Percentiles rank a stretch among this genome's conserved stretches.
phyloP scores from a whole-genome alignment of 2,113 vertebrate genomes.

The Pterocles orientalis region DNA sequence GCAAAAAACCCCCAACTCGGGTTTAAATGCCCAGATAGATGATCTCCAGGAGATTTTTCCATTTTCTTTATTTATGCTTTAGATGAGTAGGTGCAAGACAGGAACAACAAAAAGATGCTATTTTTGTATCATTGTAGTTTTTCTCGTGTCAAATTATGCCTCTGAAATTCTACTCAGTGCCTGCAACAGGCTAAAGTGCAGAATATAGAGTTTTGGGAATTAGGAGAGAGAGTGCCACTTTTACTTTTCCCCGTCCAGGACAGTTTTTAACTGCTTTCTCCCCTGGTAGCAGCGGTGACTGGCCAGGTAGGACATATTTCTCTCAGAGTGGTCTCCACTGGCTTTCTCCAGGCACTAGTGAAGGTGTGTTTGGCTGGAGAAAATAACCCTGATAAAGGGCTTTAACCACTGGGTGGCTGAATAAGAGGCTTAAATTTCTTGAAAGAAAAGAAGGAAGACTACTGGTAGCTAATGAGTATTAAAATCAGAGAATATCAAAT shows the following conservation, averaged over 20 bases:
- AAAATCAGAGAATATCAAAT: background rate
- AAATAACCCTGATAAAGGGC: background rate
- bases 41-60: background rate
- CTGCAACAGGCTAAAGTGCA: background rate
- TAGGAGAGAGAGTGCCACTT: background rate
- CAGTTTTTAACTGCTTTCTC: background rate
- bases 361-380: background rate
- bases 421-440: background rate
- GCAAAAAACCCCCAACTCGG: background rate
- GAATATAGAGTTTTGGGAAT: background rate
- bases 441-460: background rate
- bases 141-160: background rate
- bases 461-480: background rate
- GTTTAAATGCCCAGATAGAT: background rate
- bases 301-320: fast-evolving
- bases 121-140: background rate
- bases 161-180: fast-evolving
- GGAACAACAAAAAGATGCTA: background rate
- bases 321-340: background rate
- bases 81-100: background rate
- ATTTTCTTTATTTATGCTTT: background rate
- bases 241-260: background rate
- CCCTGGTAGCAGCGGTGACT: background rate
- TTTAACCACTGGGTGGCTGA: background rate
- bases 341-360: background rate